Conservation (phyloP, 2,113 vertebrate species). For the Poicephalus gulielmi region DNA sequence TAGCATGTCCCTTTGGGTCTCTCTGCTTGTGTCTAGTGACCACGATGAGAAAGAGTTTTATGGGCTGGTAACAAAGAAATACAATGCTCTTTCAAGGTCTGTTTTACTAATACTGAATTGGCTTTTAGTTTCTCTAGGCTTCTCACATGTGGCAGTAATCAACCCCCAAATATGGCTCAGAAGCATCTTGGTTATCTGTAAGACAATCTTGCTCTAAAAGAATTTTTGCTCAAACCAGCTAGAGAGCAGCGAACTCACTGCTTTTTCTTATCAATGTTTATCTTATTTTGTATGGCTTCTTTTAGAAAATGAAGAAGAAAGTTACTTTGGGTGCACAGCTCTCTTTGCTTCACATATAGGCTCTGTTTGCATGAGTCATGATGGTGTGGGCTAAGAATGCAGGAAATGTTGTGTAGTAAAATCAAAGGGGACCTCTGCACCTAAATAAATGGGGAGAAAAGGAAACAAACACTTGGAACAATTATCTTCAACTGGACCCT, state of each 20-base stretch:
- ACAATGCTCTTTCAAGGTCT: not conserved
- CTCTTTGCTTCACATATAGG: not conserved
- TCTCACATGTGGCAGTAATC: constrained; percentile 23
- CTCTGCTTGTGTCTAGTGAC: not conserved
- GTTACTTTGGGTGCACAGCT: not conserved
- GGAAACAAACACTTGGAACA: not conserved
- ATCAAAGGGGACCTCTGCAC: not conserved
- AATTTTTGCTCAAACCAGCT: not conserved
- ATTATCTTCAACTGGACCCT: not conserved
- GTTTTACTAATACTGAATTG: not conserved
- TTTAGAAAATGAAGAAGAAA: not conserved
- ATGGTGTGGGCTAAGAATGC: not conserved
- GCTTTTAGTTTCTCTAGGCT: not conserved
- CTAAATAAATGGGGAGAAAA: not conserved
- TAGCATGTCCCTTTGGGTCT: not conserved
- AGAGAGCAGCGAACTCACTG: not conserved
- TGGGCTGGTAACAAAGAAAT: not conserved
- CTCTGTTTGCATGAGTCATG: not conserved
- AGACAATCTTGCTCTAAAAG: not conserved
- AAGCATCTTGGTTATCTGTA: constrained; percentile 3
- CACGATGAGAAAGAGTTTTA: not conserved
- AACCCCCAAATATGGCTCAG: not conserved
- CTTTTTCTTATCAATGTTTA: not conserved
- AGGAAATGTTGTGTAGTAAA: not conserved
- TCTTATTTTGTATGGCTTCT: not conserved